Base-by-base conservation (phyloP, 2,888 invertebrate genomes). In the Eupeodes latifasciatus region DNA sequence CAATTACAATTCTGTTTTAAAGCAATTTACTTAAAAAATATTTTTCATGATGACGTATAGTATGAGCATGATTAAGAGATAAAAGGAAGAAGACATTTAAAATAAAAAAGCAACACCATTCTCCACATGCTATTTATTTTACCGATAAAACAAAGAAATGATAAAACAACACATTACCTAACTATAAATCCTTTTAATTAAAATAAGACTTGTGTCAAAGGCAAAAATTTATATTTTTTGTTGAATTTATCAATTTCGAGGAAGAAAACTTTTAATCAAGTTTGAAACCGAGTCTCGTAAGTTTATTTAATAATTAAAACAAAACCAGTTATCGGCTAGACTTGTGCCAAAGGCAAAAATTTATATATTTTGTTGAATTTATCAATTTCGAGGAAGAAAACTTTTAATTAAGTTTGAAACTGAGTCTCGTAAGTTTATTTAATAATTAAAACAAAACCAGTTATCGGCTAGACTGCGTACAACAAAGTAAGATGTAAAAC, bases 131-230 rank as follows among this genome's bases (percentile, higher is more conserved):
- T 44, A 62, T 44, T 11, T 44, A 27, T 44, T 62, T 36, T 36
- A 61, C 61, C 36, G 61, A 61, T 59, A 59, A 59, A 59, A 59
- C 9, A 34, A 36, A 36, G 9, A 14, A 27, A 57, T 34, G 9
- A n/a, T 4, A 61, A 62, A 16, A 62, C 40, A 2, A 14, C 36
- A 16, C 16, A 62, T 62, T 62, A 62, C 62, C 62, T 62, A 62
- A 62, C 40, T 62, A 16, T 5, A 12, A 44, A 7, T 61, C 27
- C 11, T 3, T 59, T 57, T 27, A 4, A 16, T 53, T 6, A 51
- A 16, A 53, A 9, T 19, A 10, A 10, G n/a, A 4, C 19, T 57
- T 53, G 11, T 57, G 19, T 57, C 6, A 34, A 59, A 59, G 27
- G 27, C 12, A 53, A 27, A 27, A 27, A 27, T 3, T 27, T 27